Evolutionary conservation across 1,140 invertebrate genomes (phyloP), one percentile per base, ranked within the genome.

Genomic region (Nasonia vitripennis): DNA sequence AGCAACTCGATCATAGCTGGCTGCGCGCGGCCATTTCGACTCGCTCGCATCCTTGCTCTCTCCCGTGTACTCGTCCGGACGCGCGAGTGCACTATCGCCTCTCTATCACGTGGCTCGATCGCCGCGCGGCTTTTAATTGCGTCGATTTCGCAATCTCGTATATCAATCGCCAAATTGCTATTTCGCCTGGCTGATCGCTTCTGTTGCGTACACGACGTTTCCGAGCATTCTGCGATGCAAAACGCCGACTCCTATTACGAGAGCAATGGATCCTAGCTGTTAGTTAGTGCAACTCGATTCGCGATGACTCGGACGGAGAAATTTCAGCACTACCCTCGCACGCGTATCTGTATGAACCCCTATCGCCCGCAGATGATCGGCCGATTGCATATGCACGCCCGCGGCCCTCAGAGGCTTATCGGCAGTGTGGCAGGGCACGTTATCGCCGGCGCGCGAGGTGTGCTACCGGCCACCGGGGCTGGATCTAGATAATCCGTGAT

Each of bases 401-500:
- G 27, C 34, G 51, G 48, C 37, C 77, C 67, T 78, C 62, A 9
- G n/a, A 6, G 75, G 48, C 17, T 85, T 85, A 85, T 81, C 78
- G n/a, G 62, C 77, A 31, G 70, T 79, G 75, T 71, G 55, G 51
- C 78, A 12, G 51, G 34, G 11, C 71, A 55, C 78, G 78, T 85
- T 85, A 85, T 81, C 78, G 71, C 79, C 10, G 80, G 81, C 83
- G 77, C 37, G 23, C 82, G 55, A 78, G 82, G 82, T 70, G 82
- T 83, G 74, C 51, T 34, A 68, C 70, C 41, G 77, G 37, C 75
- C 51, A 70, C 71, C 84, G 51, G 74, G 17, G 17, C 67, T 73
- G 87, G 89, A 92, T 93, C 92, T 91, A 93, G 92, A 93, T 93
- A 92, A 92, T 92, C 90, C 88, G 88, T 93, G 92, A 93, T 93